phyloP scores from a whole-genome alignment of 2,113 vertebrate species.

The Vimba vimba region DNA sequence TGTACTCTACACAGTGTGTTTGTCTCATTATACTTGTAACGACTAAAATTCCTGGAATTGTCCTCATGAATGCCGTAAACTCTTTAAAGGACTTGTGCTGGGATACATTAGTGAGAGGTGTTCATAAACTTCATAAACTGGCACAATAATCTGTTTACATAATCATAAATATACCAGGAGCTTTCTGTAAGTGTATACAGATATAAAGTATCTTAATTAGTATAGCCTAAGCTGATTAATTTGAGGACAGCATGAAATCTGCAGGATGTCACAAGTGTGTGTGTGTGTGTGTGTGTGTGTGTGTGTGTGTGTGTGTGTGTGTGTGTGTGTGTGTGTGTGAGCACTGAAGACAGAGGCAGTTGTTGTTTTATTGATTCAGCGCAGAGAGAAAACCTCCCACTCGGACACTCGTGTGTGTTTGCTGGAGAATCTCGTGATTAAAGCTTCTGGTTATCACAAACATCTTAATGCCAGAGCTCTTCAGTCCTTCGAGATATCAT shows the following conservation, averaged over 20 bases:
- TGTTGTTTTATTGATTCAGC: constrained; percentile 43
- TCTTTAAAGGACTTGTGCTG: neutral
- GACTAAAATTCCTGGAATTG: neutral
- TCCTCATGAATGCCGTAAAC: neutral
- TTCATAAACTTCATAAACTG: neutral
- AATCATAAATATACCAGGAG: neutral
- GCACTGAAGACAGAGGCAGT: constrained; percentile 28
- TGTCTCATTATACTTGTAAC: constrained; percentile 7
- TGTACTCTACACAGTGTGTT: neutral
- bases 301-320: constrained; percentile 2
- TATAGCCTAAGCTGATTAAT: neutral
- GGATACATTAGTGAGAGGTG: neutral
- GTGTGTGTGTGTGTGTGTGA: neutral
- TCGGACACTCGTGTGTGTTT: constrained; percentile 7
- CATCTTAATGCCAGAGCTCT: neutral
- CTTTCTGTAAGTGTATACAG: neutral
- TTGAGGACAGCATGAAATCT: neutral
- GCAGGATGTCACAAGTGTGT: neutral
- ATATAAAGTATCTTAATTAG: neutral
- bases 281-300: constrained; percentile 1
- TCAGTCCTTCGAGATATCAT: neutral
- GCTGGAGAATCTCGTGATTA: constrained; percentile 38
- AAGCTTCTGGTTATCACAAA: constrained; percentile 6
- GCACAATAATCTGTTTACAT: neutral
- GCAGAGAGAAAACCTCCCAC: constrained; percentile 20